Conservation (phyloP, 2,888 invertebrate genomes). For the Diogma glabrata region DNA sequence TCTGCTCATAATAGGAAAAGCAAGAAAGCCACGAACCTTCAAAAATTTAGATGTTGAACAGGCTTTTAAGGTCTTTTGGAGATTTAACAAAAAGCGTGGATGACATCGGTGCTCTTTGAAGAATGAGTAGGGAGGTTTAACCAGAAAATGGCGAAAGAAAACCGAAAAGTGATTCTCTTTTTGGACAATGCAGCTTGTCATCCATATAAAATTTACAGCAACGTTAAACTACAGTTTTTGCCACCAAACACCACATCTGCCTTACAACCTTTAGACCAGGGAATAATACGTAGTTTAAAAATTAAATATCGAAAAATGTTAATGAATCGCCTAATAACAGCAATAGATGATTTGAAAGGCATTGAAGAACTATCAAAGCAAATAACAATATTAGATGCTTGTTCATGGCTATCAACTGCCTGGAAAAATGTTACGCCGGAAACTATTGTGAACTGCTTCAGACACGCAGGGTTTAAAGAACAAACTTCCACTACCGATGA, state of each 20-base stretch:
- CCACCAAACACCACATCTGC: not conserved
- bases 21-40: not conserved
- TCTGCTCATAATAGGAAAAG: not conserved
- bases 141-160: not conserved
- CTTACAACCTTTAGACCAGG: not conserved
- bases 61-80: not conserved
- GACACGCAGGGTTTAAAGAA: not conserved
- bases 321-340: not conserved
- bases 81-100: not conserved
- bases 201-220: not conserved
- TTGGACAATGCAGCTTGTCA: not conserved
- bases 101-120: not conserved
- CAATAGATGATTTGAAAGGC: slow-evolving; percentile 1
- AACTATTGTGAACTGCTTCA: not conserved
- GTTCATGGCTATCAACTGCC: not conserved
- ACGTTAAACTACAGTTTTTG: not conserved
- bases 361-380: not conserved
- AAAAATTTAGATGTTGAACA: not conserved
- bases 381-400: slow-evolving; percentile 1
- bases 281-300: not conserved
- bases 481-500: not conserved
- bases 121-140: not conserved
- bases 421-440: not conserved
- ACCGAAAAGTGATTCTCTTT: not conserved
- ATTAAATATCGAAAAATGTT: not conserved